Conservation (phyloP, 2,888 invertebrate species). For the Lampropteryx suffumata region DNA sequence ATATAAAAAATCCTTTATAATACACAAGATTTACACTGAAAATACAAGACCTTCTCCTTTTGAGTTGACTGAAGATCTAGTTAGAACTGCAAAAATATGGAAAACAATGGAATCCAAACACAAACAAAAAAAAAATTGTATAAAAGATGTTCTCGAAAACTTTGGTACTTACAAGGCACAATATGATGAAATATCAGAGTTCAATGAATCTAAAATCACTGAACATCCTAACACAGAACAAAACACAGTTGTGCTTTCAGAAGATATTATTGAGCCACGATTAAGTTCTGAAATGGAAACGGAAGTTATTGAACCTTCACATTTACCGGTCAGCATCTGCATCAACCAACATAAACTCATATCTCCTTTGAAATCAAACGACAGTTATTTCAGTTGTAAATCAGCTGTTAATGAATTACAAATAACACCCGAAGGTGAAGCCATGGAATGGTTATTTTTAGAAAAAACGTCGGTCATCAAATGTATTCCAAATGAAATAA, state of each 20-base stretch:
- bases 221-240: constrained; percentile 63
- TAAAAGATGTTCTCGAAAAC: constrained; percentile 13
- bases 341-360: constrained; percentile 57
- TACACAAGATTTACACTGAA: constrained; percentile 58
- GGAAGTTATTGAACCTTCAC: constrained; percentile 27
- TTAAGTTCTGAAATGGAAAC: constrained; percentile 32
- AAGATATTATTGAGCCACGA: constrained; percentile 12
- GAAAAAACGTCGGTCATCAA: constrained; percentile 43
- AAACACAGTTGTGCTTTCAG: constrained; percentile 30
- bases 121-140: constrained; percentile 26
- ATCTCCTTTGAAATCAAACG: constrained; percentile 47
- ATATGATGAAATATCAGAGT: constrained; percentile 34
- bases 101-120: constrained; percentile 33
- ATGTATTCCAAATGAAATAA: constrained; percentile 49
- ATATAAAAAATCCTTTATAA: constrained; percentile 54
- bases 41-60: constrained; percentile 60
- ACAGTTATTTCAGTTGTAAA: constrained; percentile 36
- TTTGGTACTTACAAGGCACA: constrained; percentile 1
- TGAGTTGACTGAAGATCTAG: constrained; percentile 53
- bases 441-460: constrained; percentile 39
- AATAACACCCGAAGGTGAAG: constrained; percentile 19
- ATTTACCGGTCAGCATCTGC: constrained; percentile 47
- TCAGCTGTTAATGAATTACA: constrained; percentile 16
- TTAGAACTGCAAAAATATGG: constrained; percentile 61
- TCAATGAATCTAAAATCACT: constrained; percentile 32